Evolutionary conservation across 2,888 invertebrate species (phyloP), one percentile per base, ranked within the genome.

Genomic region (Ornithoptera priamus): DNA sequence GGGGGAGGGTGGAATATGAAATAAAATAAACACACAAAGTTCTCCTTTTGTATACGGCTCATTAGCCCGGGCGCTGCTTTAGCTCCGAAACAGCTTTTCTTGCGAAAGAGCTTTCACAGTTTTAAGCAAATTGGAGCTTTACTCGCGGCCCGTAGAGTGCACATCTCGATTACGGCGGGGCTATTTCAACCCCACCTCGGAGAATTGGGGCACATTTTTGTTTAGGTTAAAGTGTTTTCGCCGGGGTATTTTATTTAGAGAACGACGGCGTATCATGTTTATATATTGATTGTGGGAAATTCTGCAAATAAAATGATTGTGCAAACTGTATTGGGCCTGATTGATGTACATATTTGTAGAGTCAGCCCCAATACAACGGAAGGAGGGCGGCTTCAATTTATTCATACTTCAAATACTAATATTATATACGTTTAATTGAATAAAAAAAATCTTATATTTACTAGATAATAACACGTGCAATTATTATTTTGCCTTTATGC

Each of bases 41-140:
- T 80, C 78, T 76, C 80, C 80, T 81, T 70, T 81, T 83, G 79
- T 81, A 79, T 78, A 84, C 77, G 85, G 76, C 85, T 86, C 85
- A 86, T 86, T 86, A 86, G 82, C 78, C 76, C 72, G 77, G 77
- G 73, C 77, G 78, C 74, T 72, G 75, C 66, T 70, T 73, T 68
- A 65, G 76, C 75, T 77, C 70, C 77, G 75, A 78, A 82, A 80
- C 77, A 79, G 78, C 76, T 78, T 82, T 82, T 81, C 80, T 80
- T 78, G 78, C 79, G 46, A 83, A 84, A 83, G 81, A 79, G 80
- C 79, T 75, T 68, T 78, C 71, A 66, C 78, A 77, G 68, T 46
- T 20, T 56, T 64, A 67, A 62, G 30, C 6, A 58, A 67, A 59
- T 67, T 67, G 42, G 42, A 70, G 24, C 67, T 24, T 67, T 61